phyloP scores from a whole-genome alignment of 1,140 invertebrate genomes.

The Charaxes varanes region DNA sequence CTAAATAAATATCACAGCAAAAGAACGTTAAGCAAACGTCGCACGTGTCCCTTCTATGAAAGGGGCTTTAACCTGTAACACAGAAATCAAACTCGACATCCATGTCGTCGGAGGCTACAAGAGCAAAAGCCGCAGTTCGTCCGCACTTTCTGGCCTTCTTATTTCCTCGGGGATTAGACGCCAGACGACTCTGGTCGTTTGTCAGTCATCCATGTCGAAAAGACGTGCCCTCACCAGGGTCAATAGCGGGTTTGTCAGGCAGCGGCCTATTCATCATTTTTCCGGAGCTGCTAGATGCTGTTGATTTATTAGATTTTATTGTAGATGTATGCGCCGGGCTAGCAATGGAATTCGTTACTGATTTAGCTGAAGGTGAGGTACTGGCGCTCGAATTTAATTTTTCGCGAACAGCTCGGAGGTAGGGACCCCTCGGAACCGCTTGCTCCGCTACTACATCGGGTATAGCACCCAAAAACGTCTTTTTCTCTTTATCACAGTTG shows the following conservation, averaged over 20 bases:
- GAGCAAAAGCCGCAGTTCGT: slow-evolving; percentile 4
- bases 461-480: slow-evolving; percentile 49
- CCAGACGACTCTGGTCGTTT: slow-evolving; percentile 7
- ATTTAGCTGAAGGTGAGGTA: slow-evolving; percentile 18
- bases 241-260: slow-evolving; percentile 77
- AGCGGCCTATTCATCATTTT: slow-evolving; percentile 81
- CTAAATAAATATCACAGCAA: slow-evolving; percentile 69
- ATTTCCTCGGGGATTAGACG: slow-evolving; percentile 11
- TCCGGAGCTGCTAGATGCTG: slow-evolving; percentile 64
- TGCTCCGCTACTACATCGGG: slow-evolving; percentile 55
- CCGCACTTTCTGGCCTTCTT: slow-evolving; percentile 5
- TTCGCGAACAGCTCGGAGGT: slow-evolving; percentile 56
- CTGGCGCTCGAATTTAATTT: slow-evolving; percentile 33
- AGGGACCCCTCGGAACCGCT: slow-evolving; percentile 53
- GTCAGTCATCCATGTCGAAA: slow-evolving; percentile 33
- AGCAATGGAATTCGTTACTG: slow-evolving; percentile 13
- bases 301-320: slow-evolving; percentile 54
- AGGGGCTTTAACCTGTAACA: slow-evolving; percentile 23
- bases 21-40: slow-evolving; percentile 44
- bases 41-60: slow-evolving; percentile 11
- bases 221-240: slow-evolving; percentile 61
- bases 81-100: slow-evolving; percentile 27
- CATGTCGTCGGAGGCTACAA: slow-evolving; percentile 13
- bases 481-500: slow-evolving; percentile 59
- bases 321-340: slow-evolving; percentile 28